Conservation (phyloP, 1,140 invertebrate genomes). For the Protaetia brevitarsis region DNA sequence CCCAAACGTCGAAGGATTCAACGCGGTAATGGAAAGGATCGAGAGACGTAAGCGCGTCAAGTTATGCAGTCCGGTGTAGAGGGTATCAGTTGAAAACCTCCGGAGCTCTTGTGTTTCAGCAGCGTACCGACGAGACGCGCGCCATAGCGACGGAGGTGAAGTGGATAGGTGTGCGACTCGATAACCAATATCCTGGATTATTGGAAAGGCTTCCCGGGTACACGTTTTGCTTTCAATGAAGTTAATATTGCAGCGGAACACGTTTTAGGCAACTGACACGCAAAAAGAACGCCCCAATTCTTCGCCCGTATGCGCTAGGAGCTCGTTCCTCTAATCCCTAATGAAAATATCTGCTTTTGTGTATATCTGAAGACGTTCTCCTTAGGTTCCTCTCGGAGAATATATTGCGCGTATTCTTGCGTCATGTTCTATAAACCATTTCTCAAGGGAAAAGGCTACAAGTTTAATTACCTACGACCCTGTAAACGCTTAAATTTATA, state of each 20-base stretch:
- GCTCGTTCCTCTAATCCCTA: neutral
- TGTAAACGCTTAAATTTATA: too few species aligned
- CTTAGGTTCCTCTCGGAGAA: too few species aligned
- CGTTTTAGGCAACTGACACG: conserved; percentile 17
- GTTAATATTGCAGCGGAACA: conserved; percentile 29
- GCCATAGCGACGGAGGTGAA: neutral
- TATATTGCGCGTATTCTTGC: too few species aligned
- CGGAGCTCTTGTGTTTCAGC: too few species aligned
- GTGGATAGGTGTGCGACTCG: conserved; percentile 22
- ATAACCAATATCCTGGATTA: conserved; percentile 35
- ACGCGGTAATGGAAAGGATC: neutral
- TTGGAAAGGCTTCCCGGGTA: conserved; percentile 25
- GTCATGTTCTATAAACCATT: too few species aligned
- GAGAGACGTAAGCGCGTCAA: conserved; percentile 5
- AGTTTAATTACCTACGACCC: too few species aligned
- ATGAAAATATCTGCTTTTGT: conserved; percentile 15
- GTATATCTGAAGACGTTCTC: neutral
- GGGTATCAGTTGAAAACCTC: neutral
- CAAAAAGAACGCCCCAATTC: neutral
- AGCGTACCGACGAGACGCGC: too few species aligned
- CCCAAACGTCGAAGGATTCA: neutral
- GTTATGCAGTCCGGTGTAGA: neutral
- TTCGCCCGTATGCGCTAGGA: neutral
- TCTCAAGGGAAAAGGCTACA: too few species aligned
- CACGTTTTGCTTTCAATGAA: conserved; percentile 30